Evolutionary conservation across 2,797 vertebrate genomes (phyloP).

Genomic region (Scleropages formosus): DNA sequence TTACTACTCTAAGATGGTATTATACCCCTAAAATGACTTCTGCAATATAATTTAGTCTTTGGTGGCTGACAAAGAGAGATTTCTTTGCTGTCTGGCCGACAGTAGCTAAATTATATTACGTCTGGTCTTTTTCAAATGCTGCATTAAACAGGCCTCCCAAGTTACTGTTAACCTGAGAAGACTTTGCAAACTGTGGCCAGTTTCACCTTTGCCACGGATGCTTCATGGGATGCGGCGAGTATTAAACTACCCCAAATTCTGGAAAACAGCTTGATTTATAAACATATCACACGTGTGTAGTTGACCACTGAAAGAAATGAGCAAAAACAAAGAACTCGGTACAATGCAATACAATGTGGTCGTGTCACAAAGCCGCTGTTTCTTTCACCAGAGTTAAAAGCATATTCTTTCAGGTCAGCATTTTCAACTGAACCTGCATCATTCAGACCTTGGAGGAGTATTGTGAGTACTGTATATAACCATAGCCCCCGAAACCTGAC

Average conservation of each 20-base stretch:
- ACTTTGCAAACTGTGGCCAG: no score
- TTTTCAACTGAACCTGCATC: neutral
- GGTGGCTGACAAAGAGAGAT: neutral
- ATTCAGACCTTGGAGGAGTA: neutral
- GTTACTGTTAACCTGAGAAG: neutral
- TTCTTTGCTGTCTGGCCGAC: neutral
- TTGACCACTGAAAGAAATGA: no score
- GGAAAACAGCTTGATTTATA: no score
- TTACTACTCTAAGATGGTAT: neutral
- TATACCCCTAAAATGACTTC: neutral
- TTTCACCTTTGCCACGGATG: no score
- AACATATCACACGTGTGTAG: no score
- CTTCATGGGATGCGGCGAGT: no score
- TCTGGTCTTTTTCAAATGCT: neutral
- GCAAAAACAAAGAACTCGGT: no score
- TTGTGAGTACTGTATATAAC: no score
- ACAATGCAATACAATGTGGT: neutral
- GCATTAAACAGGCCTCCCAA: neutral
- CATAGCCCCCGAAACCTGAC: no score
- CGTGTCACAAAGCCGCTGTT: neutral
- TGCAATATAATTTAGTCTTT: slow-evolving; percentile 11
- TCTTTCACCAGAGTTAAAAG: neutral
- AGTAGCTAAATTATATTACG: neutral
- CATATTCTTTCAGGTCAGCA: neutral
- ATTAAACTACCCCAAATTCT: no score